Evolutionary conservation across 2,888 invertebrate genomes (phyloP), one percentile per base, ranked within the genome.

Genomic region (Abscondita cerata): DNA sequence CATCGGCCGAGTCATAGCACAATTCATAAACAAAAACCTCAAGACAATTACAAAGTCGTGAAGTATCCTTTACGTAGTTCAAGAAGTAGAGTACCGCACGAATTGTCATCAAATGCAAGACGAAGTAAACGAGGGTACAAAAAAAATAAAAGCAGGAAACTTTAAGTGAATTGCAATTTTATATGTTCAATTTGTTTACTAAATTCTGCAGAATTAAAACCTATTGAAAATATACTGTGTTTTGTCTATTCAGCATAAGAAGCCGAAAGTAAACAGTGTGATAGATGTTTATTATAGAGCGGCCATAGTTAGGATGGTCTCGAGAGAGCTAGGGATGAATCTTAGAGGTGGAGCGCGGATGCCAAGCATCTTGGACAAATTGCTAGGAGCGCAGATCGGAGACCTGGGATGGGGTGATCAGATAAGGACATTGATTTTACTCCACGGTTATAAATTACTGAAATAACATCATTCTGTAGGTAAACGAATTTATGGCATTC

Each of bases 211-310:
- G 50, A 60, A 66, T 63, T 63, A 60, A 63, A 59, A 52, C 52
- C 31, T 53, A 63, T 63, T 56, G 63, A 60, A 55, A 52, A 56
- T 55, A 55, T 47, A 48, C 38, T 63, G 68, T 70, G 68, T 73
- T 73, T 74, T 75, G 74, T 73, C 72, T 73, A 73, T 73, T 70
- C 70, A 66, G 69, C 65, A 65, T 63, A 72, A 71, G 72, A 74
- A 73, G 74, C 73, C 72, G 72, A 73, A 74, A 75, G 75, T 75
- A 76, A 78, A 78, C 78, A 78, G 74, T 68, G 76, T 78, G 78
- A 79, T 78, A 75, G 78, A 79, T 79, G 78, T 78, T 78, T 78
- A 78, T 78, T 78, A 77, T 76, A 75, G 78, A 73, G 74, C 76
- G 78, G 76, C 78, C 78, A 77, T 79, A 78, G 78, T 78, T 77